Evolutionary conservation across 2,113 vertebrate species (phyloP).

Genomic region (Microcebus tavaratra): DNA sequence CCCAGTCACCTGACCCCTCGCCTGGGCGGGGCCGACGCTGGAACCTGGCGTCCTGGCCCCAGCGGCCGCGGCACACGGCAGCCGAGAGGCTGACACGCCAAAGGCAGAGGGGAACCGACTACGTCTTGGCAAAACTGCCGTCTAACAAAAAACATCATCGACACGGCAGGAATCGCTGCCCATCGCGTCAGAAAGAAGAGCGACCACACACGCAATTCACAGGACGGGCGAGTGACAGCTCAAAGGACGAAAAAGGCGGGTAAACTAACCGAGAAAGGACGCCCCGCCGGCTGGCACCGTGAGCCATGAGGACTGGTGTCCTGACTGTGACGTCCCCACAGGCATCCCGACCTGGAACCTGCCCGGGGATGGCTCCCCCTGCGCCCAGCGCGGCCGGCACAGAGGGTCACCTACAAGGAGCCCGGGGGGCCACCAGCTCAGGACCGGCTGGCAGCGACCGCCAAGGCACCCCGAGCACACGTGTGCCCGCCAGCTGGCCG

Average conservation of each 20-base stretch:
- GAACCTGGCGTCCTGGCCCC: not conserved
- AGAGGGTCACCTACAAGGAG: not conserved
- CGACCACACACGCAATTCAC: too few species aligned
- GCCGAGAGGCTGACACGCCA: rapidly evolving
- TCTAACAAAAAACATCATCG: not conserved
- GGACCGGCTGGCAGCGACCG: not conserved
- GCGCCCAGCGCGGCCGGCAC: not conserved
- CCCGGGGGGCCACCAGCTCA: rapidly evolving
- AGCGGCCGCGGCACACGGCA: rapidly evolving
- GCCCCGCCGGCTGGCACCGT: rapidly evolving
- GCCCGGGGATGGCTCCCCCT: rapidly evolving
- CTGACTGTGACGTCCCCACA: not conserved
- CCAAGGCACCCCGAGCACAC: rapidly evolving
- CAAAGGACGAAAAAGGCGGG: too few species aligned
- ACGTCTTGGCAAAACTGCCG: rapidly evolving
- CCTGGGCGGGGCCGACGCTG: not conserved
- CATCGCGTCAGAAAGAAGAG: rapidly evolving
- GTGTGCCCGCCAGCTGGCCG: rapidly evolving
- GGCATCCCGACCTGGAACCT: too few species aligned
- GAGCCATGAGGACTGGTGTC: too few species aligned
- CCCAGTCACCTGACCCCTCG: not conserved
- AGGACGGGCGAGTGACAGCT: rapidly evolving
- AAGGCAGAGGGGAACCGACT: rapidly evolving
- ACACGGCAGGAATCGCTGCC: rapidly evolving
- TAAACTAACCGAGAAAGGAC: rapidly evolving